Base-by-base conservation (phyloP, 2,888 invertebrate species). In the Strigamia maritima region DNA sequence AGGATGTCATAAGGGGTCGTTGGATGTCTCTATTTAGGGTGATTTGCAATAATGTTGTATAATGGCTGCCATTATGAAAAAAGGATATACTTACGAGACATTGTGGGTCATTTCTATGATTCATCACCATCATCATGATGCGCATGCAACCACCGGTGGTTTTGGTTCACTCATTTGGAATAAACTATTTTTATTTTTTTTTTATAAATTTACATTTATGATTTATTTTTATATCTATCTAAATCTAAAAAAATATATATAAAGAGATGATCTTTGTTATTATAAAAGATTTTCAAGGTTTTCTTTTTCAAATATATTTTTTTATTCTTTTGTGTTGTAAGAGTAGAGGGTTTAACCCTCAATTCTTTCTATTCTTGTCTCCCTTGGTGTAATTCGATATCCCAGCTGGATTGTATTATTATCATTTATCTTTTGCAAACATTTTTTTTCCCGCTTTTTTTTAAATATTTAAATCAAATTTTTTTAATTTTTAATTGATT, bases 21-120 rank as follows among this genome's bases (percentile, higher is more conserved):
- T 28, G 70, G 70, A 70, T 70, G 70, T 70, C 70, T 70, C 70
- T 70, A 70, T 70, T 70, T 70, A 70, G 70, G 70, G 70, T 70
- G 70, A 70, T 70, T 70, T 26, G 70, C 26, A 70, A 26, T 70
- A 28, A 70, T 70, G 70, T 28, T 70, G 70, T 70, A 70, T 70
- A 70, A 70, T 70, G 70, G 70, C 70, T 14, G 70, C 70, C 70
- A 70, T 70, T 70, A 70, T 70, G 28, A 70, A 70, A 70, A 70
- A 70, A 70, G 70, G 28, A 26, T 70, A 70, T 70, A 70, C 70
- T 70, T 70, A 70, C 12, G 70, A 70, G 70, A 28, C 70, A 70
- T 70, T 70, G 70, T 70, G 70, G 70, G 70, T 70, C 70, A 70
- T 70, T 70, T 10, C 28, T 70, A 70, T 70, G 70, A 70, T 70